Conservation (phyloP, 92 coral and sea anemone genomes). For the Porites lobata region DNA sequence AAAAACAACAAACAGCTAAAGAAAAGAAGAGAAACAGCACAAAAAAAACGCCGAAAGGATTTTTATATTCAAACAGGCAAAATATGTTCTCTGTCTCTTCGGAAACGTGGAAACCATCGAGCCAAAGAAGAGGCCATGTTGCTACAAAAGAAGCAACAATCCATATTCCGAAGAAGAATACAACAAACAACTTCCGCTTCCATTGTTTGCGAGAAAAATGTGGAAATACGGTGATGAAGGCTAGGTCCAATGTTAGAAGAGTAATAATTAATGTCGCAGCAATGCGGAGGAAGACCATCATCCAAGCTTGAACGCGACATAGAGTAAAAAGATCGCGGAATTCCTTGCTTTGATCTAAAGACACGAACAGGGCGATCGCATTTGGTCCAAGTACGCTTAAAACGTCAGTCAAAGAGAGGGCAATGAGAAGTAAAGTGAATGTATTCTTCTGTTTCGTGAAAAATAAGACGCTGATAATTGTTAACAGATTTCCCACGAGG, state of each 20-base stretch:
- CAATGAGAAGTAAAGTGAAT: conserved; percentile 56
- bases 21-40: conserved; percentile 49
- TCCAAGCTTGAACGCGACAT: conserved; percentile 83
- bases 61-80: conserved; percentile 57
- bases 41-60: conserved; percentile 59
- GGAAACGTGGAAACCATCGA: conserved; percentile 53
- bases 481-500: conserved; percentile 63
- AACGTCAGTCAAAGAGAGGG: conserved; percentile 71
- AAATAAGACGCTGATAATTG: conserved; percentile 61
- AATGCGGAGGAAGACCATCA: conserved; percentile 58
- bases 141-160: conserved; percentile 74
- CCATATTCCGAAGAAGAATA: conserved; percentile 57
- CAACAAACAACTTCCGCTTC: conserved; percentile 57
- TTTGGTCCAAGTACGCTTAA: conserved; percentile 72
- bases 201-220: conserved; percentile 49
- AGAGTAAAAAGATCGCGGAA: conserved; percentile 40
- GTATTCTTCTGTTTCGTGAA: conserved; percentile 67
- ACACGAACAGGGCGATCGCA: conserved; percentile 50
- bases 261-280: conserved; percentile 51
- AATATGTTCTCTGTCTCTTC: conserved; percentile 56
- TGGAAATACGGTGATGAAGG: conserved; percentile 30
- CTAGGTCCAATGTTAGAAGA: conserved; percentile 66
- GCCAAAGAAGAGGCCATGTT: conserved; percentile 71
- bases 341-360: conserved; percentile 7
- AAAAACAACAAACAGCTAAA: conserved; percentile 40